A percentile compares a stretch with the other conserved stretches of the same genome.
Evolutionary conservation across 2,797 vertebrate species (phyloP).

Genomic region (Lutjanus argentimaculatus): DNA sequence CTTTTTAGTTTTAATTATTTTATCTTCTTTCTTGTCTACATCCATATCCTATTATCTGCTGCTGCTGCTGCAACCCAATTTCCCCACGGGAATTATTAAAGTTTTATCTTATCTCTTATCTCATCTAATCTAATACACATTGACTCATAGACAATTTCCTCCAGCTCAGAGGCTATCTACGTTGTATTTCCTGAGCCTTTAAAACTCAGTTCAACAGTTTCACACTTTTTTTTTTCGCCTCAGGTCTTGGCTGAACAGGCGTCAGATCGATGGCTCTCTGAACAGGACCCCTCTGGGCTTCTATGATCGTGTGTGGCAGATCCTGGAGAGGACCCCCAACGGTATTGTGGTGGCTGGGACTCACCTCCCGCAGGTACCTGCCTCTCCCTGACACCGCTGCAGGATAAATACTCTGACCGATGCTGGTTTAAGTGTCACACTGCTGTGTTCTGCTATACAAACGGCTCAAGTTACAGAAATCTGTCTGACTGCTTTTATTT

Average conservation of each 20-base stretch:
- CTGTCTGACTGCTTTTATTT: neutral
- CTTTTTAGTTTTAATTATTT: conserved; percentile 60
- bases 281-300: conserved; percentile 95
- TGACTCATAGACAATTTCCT: conserved; percentile 47
- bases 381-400: neutral
- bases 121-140: conserved; percentile 55
- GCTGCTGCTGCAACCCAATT: conserved; percentile 33
- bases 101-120: conserved; percentile 68
- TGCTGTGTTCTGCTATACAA: neutral
- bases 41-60: conserved; percentile 59
- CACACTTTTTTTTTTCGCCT: conserved; percentile 6
- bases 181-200: conserved; percentile 5
- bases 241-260: conserved; percentile 94
- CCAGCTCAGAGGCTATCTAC: conserved; percentile 2
- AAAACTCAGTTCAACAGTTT: conserved; percentile 6
- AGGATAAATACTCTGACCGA: neutral
- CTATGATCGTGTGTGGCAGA: conserved; percentile 98
- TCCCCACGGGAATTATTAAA: conserved; percentile 51
- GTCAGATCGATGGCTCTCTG: conserved; percentile 95
- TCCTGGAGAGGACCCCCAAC: conserved; percentile 94
- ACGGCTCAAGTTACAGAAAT: neutral
- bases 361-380: conserved; percentile 94
- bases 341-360: conserved; percentile 91
- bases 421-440: neutral
- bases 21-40: conserved; percentile 41